These are phyloP conservation scores for Parnassius glacialis DNA, from an alignment of 2,888 invertebrate genomes.

Conservation along the genomic window DNA sequence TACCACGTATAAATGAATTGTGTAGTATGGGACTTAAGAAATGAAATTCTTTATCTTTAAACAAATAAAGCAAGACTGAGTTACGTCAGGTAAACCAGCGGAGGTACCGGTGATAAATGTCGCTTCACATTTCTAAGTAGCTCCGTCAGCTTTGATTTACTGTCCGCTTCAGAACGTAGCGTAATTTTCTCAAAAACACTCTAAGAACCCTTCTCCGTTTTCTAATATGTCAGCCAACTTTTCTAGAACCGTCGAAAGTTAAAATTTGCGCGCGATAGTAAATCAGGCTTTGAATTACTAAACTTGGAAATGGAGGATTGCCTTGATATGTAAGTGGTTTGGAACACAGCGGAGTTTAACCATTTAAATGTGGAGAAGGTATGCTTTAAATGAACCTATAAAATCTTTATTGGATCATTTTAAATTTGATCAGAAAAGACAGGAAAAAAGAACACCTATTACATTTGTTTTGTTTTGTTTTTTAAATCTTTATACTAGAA, in stretches of 20 bases:
- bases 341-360: background rate
- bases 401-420: too few relatives aligned
- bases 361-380: background rate
- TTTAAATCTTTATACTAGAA: too few relatives aligned
- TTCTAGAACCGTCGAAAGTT: constrained; percentile 10
- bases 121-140: constrained; percentile 19
- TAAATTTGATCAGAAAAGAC: too few relatives aligned
- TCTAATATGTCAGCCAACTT: constrained; percentile 12
- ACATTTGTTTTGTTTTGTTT: too few relatives aligned
- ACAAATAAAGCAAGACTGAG: constrained; percentile 11
- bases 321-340: constrained; percentile 2
- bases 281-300: constrained; percentile 2
- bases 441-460: too few relatives aligned
- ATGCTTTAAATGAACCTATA: too few relatives aligned
- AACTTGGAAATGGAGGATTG: background rate
- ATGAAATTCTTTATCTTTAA: background rate
- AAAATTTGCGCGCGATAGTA: constrained; percentile 6
- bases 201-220: constrained; percentile 10
- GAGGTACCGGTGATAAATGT: constrained; percentile 20
- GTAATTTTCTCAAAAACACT: constrained; percentile 19
- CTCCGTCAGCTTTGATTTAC: constrained; percentile 24
- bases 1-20: too few relatives aligned
- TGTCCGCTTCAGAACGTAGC: constrained; percentile 6
- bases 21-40: too few relatives aligned
- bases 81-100: constrained; percentile 8